Evolutionary conservation across 2,797 vertebrate species (phyloP), one percentile per base, ranked within the genome.

Genomic region (Mormyrus proboscirostris): DNA sequence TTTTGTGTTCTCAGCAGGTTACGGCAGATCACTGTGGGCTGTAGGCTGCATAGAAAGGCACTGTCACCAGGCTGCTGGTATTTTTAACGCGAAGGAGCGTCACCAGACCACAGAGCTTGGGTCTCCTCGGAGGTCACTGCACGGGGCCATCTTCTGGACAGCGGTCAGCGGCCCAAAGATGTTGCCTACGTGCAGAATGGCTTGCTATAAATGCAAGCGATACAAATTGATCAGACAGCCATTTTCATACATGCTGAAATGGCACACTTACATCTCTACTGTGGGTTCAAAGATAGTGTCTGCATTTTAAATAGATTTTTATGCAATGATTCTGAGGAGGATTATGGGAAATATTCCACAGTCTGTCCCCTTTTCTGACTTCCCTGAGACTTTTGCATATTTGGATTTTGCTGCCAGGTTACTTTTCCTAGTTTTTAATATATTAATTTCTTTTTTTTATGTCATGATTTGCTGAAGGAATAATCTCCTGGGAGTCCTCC

Each of bases 361-460:
- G 25, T 86, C 49, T 57, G 51, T 87, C 53, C 85, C 29, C 51
- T 57, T 87, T 87, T 59, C 84, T 59, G n/a, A 59, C 85, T 87
- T 57, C 50, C 53, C 85, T 57, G 53, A 87, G 85, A 87, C 33
- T 87, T 87, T 87, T 53, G 22, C 53, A 29, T 87, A 53, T 87
- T 87, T 57, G 85, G 85, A 59, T 87, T 55, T 59, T 87, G 85
- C 51, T 57, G 53, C 85, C 85, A 59, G 29, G 49, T 19, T 59
- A 41, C 51, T 51, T 38, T 87, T 57, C 41, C 73, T 47, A 79
- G 73, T 79, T 44, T 44, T 19, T 44, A 79, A 79, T 19, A 44
- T 86, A 86, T 86, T 86, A 51, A 86, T 87, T 87, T 38, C n/a
- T 87, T 57, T 51, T 86, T 87, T 57, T 87, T 87, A 29, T 65